Base-by-base conservation (phyloP, 2,113 vertebrate genomes). In the Seriola quinqueradiata region DNA sequence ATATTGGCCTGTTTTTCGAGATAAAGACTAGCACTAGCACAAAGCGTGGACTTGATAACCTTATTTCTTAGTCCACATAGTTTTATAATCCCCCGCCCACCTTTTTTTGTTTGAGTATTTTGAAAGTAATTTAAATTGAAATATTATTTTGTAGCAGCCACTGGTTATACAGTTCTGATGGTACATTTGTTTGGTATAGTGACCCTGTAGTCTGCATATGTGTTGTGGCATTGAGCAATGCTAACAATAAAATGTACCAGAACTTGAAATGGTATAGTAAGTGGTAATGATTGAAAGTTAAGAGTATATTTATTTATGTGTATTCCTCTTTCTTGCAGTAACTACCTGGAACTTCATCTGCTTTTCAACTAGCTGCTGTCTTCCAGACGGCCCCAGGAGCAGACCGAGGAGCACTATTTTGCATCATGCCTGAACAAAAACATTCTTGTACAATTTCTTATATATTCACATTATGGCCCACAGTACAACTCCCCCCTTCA, bases 351-450 rank as follows among this genome's bases (percentile, higher is more conserved):
- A 70, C 48, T 50, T 66, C 70, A 82, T 66, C 69, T 91, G 76
- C 86, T 82, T 89, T 86, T 83, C 65, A 70, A 75, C 63, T 81
- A 86, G 84, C 84, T 83, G 87, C 85, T 86, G 88, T 86, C 87
- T 88, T 57, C 66, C 54, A 74, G 87, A 90, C 5, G 71, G 66
- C 66, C 63, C 79, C 81, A 68, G 77, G 82, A 75, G 77, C 77
- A 72, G 81, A 91, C 81, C 2, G 63, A 76, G 21, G 90, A 84
- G 73, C 69, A 65, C 74, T 70, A 71, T 74, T 82, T 84, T 90
- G 76, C 89, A 90, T 84, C 85, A 73, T 81, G 78, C 70, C 85
- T 84, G 55, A 90, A 83, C 46, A 28, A 58, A 89, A 74, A 50
- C 73, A 71, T 64, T 83, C 67, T 85, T 88, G 79, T 83, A 83